Percentiles rank a stretch among this genome's conserved stretches.
These are phyloP conservation scores for Caerostris extrusa DNA, from an alignment of 1,140 invertebrate genomes.

Conservation along the genomic window DNA sequence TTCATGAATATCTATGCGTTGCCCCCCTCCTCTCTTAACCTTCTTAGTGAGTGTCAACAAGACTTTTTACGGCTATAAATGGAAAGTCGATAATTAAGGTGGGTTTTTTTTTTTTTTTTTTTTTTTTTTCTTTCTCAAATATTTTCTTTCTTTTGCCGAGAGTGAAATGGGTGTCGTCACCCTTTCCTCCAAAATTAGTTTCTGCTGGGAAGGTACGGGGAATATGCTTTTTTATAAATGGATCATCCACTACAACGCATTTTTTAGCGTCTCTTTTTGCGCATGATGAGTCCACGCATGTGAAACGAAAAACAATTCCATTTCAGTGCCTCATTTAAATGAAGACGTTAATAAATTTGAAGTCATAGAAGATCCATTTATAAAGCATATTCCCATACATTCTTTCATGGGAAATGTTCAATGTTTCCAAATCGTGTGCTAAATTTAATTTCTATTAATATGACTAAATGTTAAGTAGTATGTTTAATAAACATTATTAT, in stretches of 20 bases:
- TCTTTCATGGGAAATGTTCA: too few species aligned
- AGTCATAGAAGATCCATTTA: too few species aligned
- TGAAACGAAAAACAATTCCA: neutral
- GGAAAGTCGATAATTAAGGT: slow-evolving; percentile 3
- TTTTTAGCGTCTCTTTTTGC: neutral
- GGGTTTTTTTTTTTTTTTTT: neutral
- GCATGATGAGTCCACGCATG: neutral
- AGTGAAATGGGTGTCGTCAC: slow-evolving; percentile 33
- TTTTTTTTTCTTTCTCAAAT: neutral
- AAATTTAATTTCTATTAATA: too few species aligned
- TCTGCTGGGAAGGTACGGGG: neutral
- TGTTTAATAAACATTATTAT: too few species aligned
- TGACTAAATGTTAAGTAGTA: too few species aligned
- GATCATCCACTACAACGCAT: slow-evolving; percentile 16
- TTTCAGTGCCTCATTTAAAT: too few species aligned
- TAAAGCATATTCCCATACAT: too few species aligned
- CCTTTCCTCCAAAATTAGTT: slow-evolving; percentile 50
- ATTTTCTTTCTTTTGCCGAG: neutral
- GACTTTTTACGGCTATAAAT: slow-evolving; percentile 5
- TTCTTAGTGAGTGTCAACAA: slow-evolving; percentile 3
- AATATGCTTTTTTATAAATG: slow-evolving; percentile 14
- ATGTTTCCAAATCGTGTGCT: too few species aligned
- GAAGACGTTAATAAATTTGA: too few species aligned
- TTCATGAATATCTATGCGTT: neutral
- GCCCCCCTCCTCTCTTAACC: neutral